These are phyloP conservation scores for Pseudomyrmex gracilis DNA, from an alignment of 1,140 invertebrate species.

Conservation along the genomic window DNA sequence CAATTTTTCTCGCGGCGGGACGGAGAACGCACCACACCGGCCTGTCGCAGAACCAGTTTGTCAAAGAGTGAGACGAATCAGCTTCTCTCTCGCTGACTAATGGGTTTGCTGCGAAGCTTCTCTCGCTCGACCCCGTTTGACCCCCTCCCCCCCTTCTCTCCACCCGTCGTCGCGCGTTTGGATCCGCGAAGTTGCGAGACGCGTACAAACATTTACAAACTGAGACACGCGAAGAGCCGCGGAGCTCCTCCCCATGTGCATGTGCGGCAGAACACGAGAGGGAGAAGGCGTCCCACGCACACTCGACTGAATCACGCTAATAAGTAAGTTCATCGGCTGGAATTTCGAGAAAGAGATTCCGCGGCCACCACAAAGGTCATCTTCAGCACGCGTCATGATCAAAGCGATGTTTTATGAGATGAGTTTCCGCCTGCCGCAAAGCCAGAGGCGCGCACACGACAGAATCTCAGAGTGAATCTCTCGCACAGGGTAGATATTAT, in stretches of 20 bases:
- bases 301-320: conserved; percentile 60
- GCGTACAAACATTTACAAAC: conserved; percentile 68
- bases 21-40: not conserved
- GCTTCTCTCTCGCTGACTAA: conserved; percentile 70
- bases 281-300: conserved; percentile 45
- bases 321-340: conserved; percentile 56
- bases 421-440: not conserved
- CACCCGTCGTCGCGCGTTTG: not conserved
- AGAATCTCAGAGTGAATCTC: not conserved
- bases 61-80: conserved; percentile 39
- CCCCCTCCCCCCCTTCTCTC: no score
- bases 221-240: conserved; percentile 1
- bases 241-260: not conserved
- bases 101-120: conserved; percentile 70
- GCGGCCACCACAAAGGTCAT: conserved; percentile 35
- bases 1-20: conserved; percentile 14
- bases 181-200: conserved; percentile 56
- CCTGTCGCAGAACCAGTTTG: conserved; percentile 29
- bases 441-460: not conserved
- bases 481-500: not conserved
- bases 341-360: conserved; percentile 61
- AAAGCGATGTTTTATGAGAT: conserved; percentile 56
- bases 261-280: conserved; percentile 43
- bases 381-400: conserved; percentile 55
- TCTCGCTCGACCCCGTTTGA: conserved; percentile 71